Evolutionary conservation across 2,113 vertebrate genomes (phyloP).

Genomic region (Solea solea): DNA sequence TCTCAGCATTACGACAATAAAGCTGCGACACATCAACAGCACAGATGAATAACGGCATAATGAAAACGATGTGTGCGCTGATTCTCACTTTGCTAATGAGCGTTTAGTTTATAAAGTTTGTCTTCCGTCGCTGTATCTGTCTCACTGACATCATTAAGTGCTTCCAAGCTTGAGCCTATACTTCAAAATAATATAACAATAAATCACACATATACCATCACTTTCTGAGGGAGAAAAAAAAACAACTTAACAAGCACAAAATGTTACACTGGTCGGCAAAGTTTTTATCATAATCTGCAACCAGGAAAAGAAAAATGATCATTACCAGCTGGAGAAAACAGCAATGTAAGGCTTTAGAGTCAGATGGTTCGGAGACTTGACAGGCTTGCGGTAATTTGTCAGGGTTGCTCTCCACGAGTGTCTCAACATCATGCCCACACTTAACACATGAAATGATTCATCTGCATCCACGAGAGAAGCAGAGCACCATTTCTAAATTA

Average conservation of each 20-base stretch:
- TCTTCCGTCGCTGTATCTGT: conserved; percentile 8
- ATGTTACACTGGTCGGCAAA: conserved; percentile 55
- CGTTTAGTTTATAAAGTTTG: conserved; percentile 8
- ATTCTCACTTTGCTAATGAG: conserved; percentile 12
- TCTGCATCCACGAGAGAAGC: conserved; percentile 70
- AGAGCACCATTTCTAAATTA: conserved; percentile 69
- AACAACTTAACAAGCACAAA: background rate
- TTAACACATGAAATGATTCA: conserved; percentile 70
- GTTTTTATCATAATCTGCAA: conserved; percentile 28
- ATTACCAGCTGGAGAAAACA: conserved; percentile 40
- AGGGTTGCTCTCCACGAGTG: conserved; percentile 55
- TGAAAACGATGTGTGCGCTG: background rate
- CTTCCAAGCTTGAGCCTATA: background rate
- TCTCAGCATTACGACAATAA: background rate
- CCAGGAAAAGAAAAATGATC: conserved; percentile 36
- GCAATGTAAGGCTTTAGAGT: conserved; percentile 23
- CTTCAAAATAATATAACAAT: conserved; percentile 19
- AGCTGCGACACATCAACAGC: background rate
- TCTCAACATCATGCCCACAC: conserved; percentile 38
- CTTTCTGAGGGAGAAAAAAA: background rate
- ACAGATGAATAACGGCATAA: background rate
- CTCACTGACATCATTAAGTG: conserved; percentile 28
- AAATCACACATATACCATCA: background rate
- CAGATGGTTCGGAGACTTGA: conserved; percentile 57
- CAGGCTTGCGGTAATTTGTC: conserved; percentile 62